Evolutionary conservation across 2,888 invertebrate species (phyloP).

Genomic region (Tetragonisca angustula): DNA sequence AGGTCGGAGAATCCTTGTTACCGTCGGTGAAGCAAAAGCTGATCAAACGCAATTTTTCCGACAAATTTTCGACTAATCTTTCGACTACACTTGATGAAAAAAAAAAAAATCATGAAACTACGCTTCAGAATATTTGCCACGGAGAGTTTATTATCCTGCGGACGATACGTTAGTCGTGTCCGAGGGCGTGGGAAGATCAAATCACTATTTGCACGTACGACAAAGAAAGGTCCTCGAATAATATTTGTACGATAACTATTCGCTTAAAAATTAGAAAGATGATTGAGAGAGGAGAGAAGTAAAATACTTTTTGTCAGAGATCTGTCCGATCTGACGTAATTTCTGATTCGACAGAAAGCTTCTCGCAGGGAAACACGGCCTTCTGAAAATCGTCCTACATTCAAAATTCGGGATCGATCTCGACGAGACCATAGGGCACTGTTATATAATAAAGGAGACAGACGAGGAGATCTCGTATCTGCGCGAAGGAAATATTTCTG

Average conservation of each 20-base stretch:
- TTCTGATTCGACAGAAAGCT: not conserved
- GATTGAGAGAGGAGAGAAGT: not conserved
- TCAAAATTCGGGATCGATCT: constrained; percentile 45
- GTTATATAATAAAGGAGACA: constrained; percentile 27
- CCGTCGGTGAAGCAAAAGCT: not conserved
- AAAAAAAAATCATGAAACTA: not conserved
- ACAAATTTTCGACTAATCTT: not conserved
- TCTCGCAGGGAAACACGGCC: constrained; percentile 11
- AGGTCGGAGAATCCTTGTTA: constrained; percentile 46
- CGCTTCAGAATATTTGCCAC: not conserved
- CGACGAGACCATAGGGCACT: not conserved
- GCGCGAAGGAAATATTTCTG: not conserved
- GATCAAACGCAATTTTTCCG: not conserved
- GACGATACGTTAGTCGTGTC: not conserved
- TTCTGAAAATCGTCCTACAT: constrained; percentile 33
- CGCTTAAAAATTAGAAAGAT: not conserved
- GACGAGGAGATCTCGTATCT: not conserved
- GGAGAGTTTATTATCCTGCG: not conserved
- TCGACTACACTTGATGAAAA: not conserved
- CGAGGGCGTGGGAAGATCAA: constrained; percentile 13
- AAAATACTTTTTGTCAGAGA: not conserved
- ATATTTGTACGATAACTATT: not conserved
- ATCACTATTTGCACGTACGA: not conserved
- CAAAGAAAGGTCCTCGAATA: not conserved
- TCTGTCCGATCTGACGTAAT: not conserved